These are phyloP conservation scores for Pachypanchax playfairii DNA, from an alignment of 2,113 vertebrate species.

Conservation along the genomic window DNA sequence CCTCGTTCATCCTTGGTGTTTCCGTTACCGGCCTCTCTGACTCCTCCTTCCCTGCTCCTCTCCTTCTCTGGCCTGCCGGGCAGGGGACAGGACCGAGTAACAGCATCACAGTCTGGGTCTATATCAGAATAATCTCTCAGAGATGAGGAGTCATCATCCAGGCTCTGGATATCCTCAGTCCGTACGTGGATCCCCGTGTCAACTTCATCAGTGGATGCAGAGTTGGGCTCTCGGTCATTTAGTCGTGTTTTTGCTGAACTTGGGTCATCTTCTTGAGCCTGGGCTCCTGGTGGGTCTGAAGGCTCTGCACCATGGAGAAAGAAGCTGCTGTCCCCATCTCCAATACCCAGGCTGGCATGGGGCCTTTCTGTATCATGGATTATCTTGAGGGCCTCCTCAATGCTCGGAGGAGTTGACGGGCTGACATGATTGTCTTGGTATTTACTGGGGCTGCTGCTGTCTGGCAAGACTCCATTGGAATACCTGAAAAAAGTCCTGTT, in stretches of 20 bases:
- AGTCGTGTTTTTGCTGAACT: constrained; percentile 75
- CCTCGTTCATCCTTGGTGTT: constrained; percentile 22
- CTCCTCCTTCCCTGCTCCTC: constrained; percentile 30
- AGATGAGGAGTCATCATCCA: constrained; percentile 96
- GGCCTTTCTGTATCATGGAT: constrained; percentile 91
- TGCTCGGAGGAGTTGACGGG: constrained; percentile 87
- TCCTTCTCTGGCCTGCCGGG: constrained; percentile 39
- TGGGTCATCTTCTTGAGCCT: constrained; percentile 58
- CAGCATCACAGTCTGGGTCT: constrained; percentile 88
- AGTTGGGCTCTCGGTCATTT: constrained; percentile 85
- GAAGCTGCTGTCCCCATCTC: constrained; percentile 86
- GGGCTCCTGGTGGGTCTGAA: constrained; percentile 43
- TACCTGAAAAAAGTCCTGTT: constrained; percentile 48
- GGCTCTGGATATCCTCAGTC: constrained; percentile 95
- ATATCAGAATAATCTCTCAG: constrained; percentile 95
- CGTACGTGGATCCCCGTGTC: constrained; percentile 97
- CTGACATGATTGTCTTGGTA: constrained; percentile 74
- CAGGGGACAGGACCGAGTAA: constrained; percentile 75
- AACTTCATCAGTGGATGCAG: constrained; percentile 88
- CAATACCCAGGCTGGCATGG: constrained; percentile 76
- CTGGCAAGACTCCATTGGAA: constrained; percentile 84
- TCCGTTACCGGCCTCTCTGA: constrained; percentile 18
- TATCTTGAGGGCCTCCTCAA: constrained; percentile 95
- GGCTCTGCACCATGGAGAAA: constrained; percentile 86
- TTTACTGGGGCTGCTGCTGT: constrained; percentile 72